These are phyloP conservation scores for Meriones unguiculatus DNA, from an alignment of 2,113 vertebrate genomes.

Conservation along the genomic window DNA sequence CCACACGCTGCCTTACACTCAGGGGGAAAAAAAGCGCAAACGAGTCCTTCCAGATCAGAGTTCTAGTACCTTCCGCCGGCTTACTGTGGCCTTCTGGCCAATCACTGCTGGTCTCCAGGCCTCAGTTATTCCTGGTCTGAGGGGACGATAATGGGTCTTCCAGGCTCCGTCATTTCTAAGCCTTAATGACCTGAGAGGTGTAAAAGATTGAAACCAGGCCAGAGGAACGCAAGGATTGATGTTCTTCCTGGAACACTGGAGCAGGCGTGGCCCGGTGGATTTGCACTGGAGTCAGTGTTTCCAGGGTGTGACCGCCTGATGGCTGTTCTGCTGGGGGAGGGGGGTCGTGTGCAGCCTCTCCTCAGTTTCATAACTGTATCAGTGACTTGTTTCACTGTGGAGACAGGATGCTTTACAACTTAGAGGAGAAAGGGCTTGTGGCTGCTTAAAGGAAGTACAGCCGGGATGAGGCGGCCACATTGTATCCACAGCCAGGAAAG, in stretches of 20 bases:
- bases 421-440: not conserved
- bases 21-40: not conserved
- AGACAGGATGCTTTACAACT: too few species aligned
- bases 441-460: not conserved
- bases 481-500: not conserved
- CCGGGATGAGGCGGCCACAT: not conserved
- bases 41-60: not conserved
- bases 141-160: not conserved
- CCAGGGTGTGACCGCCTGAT: not conserved
- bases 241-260: constrained; percentile 47
- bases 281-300: not conserved
- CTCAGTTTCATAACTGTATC: not conserved
- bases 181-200: not conserved
- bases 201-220: not conserved
- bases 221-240: not conserved
- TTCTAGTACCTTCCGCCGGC: not conserved
- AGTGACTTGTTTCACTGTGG: not conserved
- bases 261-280: not conserved
- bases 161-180: not conserved
- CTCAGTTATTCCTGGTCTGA: constrained; percentile 31
- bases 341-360: not conserved
- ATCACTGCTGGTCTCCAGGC: not conserved
- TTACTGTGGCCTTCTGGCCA: not conserved
- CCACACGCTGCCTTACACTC: not conserved
- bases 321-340: not conserved